Conservation (phyloP, 2,888 invertebrate species). For the Timandra comae region DNA sequence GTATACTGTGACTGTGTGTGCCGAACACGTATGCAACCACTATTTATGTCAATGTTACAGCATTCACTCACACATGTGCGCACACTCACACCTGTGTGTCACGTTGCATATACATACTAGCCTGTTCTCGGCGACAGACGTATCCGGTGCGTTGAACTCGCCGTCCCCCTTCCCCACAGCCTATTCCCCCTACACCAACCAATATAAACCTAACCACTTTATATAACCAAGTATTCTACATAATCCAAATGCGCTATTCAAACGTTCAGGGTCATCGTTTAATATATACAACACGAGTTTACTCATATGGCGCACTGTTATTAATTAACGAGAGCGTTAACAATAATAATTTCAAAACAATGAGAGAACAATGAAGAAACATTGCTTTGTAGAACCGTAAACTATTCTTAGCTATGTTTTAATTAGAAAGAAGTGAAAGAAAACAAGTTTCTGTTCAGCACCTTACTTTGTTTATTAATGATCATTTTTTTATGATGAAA, state of each 20-base stretch:
- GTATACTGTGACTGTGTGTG: slow-evolving; percentile 20
- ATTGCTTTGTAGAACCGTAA: slow-evolving; percentile 18
- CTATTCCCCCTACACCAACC: slow-evolving; percentile 27
- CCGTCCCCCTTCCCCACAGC: slow-evolving; percentile 40
- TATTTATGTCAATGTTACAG: slow-evolving; percentile 74
- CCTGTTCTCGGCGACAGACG: slow-evolving; percentile 59
- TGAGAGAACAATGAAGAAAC: slow-evolving; percentile 7
- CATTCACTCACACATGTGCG: slow-evolving; percentile 33
- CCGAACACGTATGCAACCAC: slow-evolving; percentile 44
- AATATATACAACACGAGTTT: slow-evolving; percentile 8
- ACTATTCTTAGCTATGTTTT: not conserved
- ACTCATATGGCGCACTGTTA: slow-evolving; percentile 9
- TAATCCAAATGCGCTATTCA: slow-evolving; percentile 1
- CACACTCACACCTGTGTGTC: slow-evolving; percentile 52
- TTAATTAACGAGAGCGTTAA: slow-evolving; percentile 8
- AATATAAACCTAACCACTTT: slow-evolving; percentile 28
- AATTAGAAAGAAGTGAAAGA: slow-evolving; percentile 5
- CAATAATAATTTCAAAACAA: slow-evolving; percentile 11
- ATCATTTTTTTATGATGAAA: too few species aligned
- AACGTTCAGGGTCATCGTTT: slow-evolving; percentile 21
- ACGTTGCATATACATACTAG: slow-evolving; percentile 35
- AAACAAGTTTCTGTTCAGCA: slow-evolving; percentile 1
- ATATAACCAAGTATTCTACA: slow-evolving; percentile 7
- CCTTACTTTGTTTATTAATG: too few species aligned
- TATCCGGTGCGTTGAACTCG: slow-evolving; percentile 73